phyloP scores from a whole-genome alignment of 1,140 invertebrate genomes.

The Steinernema feltiae region DNA sequence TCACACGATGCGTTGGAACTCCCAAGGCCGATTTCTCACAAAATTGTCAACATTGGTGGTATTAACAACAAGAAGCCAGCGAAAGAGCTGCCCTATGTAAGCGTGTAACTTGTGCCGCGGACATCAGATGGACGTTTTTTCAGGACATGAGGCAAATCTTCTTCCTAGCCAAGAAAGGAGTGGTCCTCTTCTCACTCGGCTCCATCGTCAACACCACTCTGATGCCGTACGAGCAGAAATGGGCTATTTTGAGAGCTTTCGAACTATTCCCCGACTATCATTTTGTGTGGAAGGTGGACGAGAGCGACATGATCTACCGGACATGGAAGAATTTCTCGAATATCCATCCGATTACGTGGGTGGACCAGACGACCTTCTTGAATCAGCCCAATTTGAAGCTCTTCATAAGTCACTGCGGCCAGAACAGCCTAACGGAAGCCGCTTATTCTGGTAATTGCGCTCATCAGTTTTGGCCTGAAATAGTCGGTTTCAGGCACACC shows the following conservation, averaged over 20 bases:
- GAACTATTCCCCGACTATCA: constrained; percentile 18
- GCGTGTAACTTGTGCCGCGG: not conserved
- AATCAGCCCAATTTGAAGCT: constrained; percentile 50
- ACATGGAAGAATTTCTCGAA: constrained; percentile 15
- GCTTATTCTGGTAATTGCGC: not conserved
- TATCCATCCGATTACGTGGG: not conserved
- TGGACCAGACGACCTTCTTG: constrained; percentile 20
- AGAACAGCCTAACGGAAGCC: constrained; percentile 35
- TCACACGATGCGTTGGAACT: not conserved
- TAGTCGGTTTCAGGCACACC: constrained; percentile 60
- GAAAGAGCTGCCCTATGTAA: not conserved
- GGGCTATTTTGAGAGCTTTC: constrained; percentile 18
- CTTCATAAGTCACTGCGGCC: constrained; percentile 61
- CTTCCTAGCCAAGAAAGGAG: not conserved
- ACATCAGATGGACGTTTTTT: not conserved
- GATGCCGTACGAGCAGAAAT: constrained; percentile 24
- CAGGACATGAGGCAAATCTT: not conserved
- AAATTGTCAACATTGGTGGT: not conserved
- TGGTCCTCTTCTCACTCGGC: constrained; percentile 26
- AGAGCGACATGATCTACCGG: not conserved
- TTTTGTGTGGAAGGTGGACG: constrained; percentile 21
- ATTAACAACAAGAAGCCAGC: not conserved
- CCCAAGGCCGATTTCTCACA: not conserved
- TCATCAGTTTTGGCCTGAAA: constrained; percentile 58
- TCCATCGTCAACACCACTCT: constrained; percentile 23